A percentile compares a stretch with the other conserved stretches of the same genome.
Evolutionary conservation across 2,888 invertebrate genomes (phyloP).

Genomic region (Nasonovia ribisnigri): DNA sequence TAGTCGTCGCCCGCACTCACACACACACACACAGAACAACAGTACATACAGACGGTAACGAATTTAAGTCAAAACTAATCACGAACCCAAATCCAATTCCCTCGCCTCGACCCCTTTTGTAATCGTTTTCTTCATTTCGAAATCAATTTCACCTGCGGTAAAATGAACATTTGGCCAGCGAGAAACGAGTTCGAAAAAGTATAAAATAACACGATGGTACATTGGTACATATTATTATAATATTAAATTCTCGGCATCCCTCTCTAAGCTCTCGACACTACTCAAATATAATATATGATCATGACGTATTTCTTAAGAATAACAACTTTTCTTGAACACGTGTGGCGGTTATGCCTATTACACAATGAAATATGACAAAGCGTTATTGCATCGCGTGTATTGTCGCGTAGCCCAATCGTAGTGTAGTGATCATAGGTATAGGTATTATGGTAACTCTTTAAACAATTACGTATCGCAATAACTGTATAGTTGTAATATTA

Average conservation of each 20-base stretch:
- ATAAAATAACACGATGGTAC: not conserved
- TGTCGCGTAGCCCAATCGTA: not conserved
- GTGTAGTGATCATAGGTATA: not conserved
- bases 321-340: not conserved
- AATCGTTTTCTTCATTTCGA: conserved; percentile 51
- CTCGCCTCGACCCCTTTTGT: conserved; percentile 41
- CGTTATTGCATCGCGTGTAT: not conserved
- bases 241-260: not conserved
- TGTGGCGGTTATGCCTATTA: not conserved
- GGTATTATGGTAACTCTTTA: not conserved
- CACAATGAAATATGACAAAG: not conserved
- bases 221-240: not conserved
- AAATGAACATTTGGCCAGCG: conserved; percentile 39
- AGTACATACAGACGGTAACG: conserved; percentile 28
- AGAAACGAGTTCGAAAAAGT: conserved; percentile 14
- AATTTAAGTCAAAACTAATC: conserved; percentile 64
- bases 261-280: not conserved
- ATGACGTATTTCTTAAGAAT: not conserved
- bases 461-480: not conserved
- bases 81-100: conserved; percentile 56
- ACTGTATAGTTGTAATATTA: not conserved
- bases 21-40: not conserved
- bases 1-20: not conserved
- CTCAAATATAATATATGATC: not conserved
- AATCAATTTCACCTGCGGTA: conserved; percentile 59